Evolutionary conservation across 2,113 vertebrate genomes (phyloP).

Genomic region (Oryzias celebensis): DNA sequence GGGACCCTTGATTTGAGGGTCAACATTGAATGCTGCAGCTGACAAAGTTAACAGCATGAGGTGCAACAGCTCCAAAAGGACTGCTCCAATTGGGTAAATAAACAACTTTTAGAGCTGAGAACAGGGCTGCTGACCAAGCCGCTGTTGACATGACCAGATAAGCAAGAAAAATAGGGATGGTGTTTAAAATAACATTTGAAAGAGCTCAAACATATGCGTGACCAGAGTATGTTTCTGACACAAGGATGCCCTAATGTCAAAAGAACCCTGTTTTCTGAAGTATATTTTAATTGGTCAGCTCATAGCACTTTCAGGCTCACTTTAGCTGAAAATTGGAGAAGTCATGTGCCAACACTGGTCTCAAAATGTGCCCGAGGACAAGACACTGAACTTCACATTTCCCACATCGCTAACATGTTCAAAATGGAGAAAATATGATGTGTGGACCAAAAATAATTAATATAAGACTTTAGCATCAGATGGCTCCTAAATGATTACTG

Average conservation of each 20-base stretch:
- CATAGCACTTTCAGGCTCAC: too few relatives aligned
- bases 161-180: slow-evolving; percentile 40
- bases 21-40: slow-evolving; percentile 28
- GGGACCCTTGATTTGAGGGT: slow-evolving; percentile 50
- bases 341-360: too few relatives aligned
- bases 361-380: too few relatives aligned
- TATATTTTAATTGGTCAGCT: too few relatives aligned
- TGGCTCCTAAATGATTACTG: too few relatives aligned
- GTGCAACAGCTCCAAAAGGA: slow-evolving; percentile 42
- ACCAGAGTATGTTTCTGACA: slow-evolving; percentile 10
- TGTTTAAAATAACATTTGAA: slow-evolving; percentile 28
- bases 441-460: too few relatives aligned
- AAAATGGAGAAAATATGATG: too few relatives aligned
- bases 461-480: too few relatives aligned
- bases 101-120: slow-evolving; percentile 47
- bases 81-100: slow-evolving; percentile 62
- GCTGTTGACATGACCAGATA: slow-evolving; percentile 62
- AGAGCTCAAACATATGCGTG: slow-evolving; percentile 23
- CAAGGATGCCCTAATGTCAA: not conserved
- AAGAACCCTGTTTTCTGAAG: too few relatives aligned
- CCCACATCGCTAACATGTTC: too few relatives aligned
- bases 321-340: too few relatives aligned
- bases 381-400: too few relatives aligned
- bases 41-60: slow-evolving; percentile 35
- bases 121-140: slow-evolving; percentile 40